A percentile compares a stretch with the other conserved stretches of the same genome.
phyloP scores from a whole-genome alignment of 2,888 invertebrate species.

The Carpatolechia fugitivella region DNA sequence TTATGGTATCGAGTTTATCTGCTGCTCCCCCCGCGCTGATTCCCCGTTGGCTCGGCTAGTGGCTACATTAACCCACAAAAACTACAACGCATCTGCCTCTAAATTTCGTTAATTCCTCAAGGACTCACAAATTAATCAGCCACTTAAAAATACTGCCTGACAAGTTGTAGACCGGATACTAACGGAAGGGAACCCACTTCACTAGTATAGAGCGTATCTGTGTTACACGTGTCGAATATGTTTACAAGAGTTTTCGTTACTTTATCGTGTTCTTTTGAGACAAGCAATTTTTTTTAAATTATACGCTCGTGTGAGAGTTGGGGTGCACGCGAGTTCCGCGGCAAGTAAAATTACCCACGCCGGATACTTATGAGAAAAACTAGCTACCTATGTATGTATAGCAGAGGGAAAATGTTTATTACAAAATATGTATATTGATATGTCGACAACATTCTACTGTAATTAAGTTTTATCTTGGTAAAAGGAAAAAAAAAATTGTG shows the following conservation, averaged over 20 bases:
- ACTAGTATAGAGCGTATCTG: conserved; percentile 50
- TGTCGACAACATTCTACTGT: too few species aligned
- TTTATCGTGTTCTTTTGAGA: conserved; percentile 44
- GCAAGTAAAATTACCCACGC: not conserved
- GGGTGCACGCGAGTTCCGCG: conserved; percentile 34
- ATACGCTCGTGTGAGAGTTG: conserved; percentile 26
- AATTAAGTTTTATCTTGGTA: too few species aligned
- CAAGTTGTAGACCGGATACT: conserved; percentile 39
- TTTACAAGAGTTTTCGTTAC: conserved; percentile 53
- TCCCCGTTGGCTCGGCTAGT: conserved; percentile 27
- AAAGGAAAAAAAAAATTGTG: too few species aligned
- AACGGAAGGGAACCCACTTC: conserved; percentile 54
- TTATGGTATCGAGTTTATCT: conserved; percentile 16
- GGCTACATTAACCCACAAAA: conserved; percentile 32
- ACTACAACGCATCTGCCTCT: conserved; percentile 39
- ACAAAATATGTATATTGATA: not conserved
- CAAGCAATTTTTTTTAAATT: conserved; percentile 44
- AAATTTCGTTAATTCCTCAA: conserved; percentile 35
- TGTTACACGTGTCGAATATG: conserved; percentile 62
- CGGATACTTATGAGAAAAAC: not conserved
- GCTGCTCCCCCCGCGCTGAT: conserved; percentile 22
- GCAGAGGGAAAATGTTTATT: not conserved
- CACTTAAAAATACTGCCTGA: conserved; percentile 38
- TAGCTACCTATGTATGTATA: not conserved
- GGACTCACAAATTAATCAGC: conserved; percentile 41